A percentile compares a stretch with the other conserved stretches of the same genome.
These are phyloP conservation scores for Polydrusus tereticollis DNA, from an alignment of 2,888 invertebrate species.

Conservation along the genomic window DNA sequence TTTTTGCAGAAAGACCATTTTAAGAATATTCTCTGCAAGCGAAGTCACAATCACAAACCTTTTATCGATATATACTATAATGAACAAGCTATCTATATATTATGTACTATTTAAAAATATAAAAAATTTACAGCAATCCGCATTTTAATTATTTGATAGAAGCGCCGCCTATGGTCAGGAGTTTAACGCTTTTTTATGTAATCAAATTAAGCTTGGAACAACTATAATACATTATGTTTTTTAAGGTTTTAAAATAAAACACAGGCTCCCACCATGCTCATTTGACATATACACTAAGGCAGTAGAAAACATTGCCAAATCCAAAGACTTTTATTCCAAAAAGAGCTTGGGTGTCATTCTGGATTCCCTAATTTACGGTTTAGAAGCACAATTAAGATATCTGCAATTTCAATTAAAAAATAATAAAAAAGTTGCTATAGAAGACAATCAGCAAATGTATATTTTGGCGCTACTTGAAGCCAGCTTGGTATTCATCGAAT, in stretches of 20 bases:
- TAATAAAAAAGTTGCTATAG: neutral
- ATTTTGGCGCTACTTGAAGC: slow-evolving; percentile 24
- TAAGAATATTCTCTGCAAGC: too few relatives aligned
- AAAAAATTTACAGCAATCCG: too few relatives aligned
- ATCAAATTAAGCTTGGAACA: too few relatives aligned
- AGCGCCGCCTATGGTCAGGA: too few relatives aligned
- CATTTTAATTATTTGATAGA: too few relatives aligned
- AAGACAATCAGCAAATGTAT: slow-evolving; percentile 14
- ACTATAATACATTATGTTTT: too few relatives aligned
- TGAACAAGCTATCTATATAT: too few relatives aligned
- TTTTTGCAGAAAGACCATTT: too few relatives aligned
- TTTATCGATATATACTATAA: too few relatives aligned
- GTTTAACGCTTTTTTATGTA: too few relatives aligned
- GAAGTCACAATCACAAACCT: too few relatives aligned
- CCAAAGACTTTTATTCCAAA: slow-evolving; percentile 36
- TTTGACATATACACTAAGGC: slow-evolving; percentile 14
- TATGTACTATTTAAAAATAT: too few relatives aligned
- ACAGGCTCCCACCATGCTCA: neutral
- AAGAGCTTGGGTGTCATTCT: slow-evolving; percentile 23
- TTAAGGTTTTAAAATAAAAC: slow-evolving; percentile 22
- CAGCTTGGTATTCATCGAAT: slow-evolving; percentile 23
- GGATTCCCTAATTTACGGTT: slow-evolving; percentile 27
- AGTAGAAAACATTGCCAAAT: slow-evolving; percentile 24
- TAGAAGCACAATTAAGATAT: slow-evolving; percentile 35
- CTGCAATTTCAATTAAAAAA: neutral